phyloP scores from a whole-genome alignment of 2,888 invertebrate species.

The Leptinotarsa juncta region DNA sequence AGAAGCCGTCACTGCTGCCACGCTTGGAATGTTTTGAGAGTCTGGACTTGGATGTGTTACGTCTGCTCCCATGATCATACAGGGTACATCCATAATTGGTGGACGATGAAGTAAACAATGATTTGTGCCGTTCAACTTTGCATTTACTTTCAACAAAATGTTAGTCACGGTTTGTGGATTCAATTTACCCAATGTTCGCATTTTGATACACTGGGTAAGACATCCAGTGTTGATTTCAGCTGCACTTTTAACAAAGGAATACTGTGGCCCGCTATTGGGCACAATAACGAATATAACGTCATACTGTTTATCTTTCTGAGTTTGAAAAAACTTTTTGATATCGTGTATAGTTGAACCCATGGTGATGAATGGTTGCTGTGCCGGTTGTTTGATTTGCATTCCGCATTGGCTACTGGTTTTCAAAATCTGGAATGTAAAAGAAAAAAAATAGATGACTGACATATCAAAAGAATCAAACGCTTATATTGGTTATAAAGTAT shows the following conservation, averaged over 20 bases:
- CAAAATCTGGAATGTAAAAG: conserved; percentile 36
- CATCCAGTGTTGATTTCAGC: conserved; percentile 78
- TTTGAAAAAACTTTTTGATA: conserved; percentile 23
- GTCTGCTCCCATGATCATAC: conserved; percentile 82
- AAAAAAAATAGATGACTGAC: not conserved
- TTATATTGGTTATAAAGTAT: no score
- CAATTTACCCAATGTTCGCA: conserved; percentile 67
- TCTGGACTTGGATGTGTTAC: conserved; percentile 93
- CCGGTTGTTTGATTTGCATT: conserved; percentile 35
- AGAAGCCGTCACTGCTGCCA: conserved; percentile 82
- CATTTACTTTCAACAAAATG: conserved; percentile 79
- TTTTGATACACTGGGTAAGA: conserved; percentile 80
- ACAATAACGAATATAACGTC: conserved; percentile 75
- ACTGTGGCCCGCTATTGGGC: conserved; percentile 62
- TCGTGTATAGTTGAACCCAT: conserved; percentile 23
- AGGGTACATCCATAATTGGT: conserved; percentile 63
- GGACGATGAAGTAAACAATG: conserved; percentile 65
- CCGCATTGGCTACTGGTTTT: conserved; percentile 36
- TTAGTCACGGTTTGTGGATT: conserved; percentile 75
- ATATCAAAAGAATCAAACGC: no score
- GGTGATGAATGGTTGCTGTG: conserved; percentile 39
- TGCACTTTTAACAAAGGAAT: conserved; percentile 72
- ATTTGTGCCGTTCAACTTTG: conserved; percentile 87
- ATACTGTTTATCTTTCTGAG: conserved; percentile 52
- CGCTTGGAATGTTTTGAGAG: conserved; percentile 73